A percentile compares a stretch with the other conserved stretches of the same genome.
phyloP scores from a whole-genome alignment of 2,888 invertebrate species.

The Dicranocentrus wangi region DNA sequence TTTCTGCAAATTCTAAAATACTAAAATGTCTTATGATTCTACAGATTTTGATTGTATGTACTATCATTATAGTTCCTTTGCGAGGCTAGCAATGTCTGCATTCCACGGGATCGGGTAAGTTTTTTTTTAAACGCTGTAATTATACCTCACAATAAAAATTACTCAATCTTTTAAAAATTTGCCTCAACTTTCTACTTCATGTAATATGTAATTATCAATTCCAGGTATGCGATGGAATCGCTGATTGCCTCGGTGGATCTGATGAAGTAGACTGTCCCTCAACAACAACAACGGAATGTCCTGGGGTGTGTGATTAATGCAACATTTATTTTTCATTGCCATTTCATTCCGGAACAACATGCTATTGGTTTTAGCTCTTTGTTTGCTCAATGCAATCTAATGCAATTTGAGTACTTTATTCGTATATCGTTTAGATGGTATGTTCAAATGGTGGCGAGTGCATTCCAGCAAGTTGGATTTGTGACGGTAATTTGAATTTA shows the following conservation, averaged over 20 bases:
- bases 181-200: too few relatives aligned
- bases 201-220: too few relatives aligned
- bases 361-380: too few relatives aligned
- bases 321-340: background rate
- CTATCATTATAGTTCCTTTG: slow-evolving; percentile 23
- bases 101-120: slow-evolving; percentile 4
- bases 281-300: slow-evolving; percentile 19
- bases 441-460: too few relatives aligned
- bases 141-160: background rate
- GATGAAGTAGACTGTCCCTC: slow-evolving; percentile 30
- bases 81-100: slow-evolving; percentile 5
- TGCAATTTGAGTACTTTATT: too few relatives aligned
- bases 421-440: too few relatives aligned
- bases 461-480: background rate
- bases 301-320: slow-evolving; percentile 9
- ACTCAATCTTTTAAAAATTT: too few relatives aligned
- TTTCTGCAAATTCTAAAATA: background rate
- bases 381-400: too few relatives aligned
- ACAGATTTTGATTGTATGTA: too few relatives aligned
- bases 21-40: background rate
- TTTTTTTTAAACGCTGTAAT: background rate
- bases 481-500: too few relatives aligned
- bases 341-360: slow-evolving; percentile 8
- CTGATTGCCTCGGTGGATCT: slow-evolving; percentile 4
- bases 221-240: slow-evolving; percentile 5